phyloP scores from a whole-genome alignment of 37 sponge, comb jelly and placozoan genomes.

The Tethya wilhelma region DNA sequence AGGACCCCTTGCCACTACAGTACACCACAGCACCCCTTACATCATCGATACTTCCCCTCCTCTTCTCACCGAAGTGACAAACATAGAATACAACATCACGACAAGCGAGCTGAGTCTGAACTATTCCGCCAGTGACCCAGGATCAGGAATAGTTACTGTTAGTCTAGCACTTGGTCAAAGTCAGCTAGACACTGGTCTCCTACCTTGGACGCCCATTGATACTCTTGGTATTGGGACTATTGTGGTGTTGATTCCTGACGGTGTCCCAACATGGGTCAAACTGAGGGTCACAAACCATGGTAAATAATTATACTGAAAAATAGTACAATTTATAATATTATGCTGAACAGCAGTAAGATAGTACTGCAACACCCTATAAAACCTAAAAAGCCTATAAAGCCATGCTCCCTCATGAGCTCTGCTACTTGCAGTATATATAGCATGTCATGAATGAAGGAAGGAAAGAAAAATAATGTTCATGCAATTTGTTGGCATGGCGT shows the following conservation, averaged over 20 bases:
- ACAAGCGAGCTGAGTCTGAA: conserved; percentile 39
- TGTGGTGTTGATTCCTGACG: conserved; percentile 64
- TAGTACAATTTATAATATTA: no score
- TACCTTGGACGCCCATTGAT: conserved; percentile 47
- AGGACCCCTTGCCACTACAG: conserved; percentile 78
- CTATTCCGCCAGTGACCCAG: conserved; percentile 67
- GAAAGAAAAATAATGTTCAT: no score
- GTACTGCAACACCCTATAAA: no score
- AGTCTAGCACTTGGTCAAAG: conserved; percentile 65
- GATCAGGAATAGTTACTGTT: conserved; percentile 60
- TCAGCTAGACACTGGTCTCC: conserved; percentile 38
- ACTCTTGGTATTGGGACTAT: conserved; percentile 12
- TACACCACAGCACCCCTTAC: conserved; percentile 82
- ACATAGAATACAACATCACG: conserved; percentile 38
- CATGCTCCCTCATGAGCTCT: no score
- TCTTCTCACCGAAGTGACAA: conserved; percentile 1
- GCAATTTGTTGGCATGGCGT: no score
- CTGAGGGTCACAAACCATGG: conserved; percentile 80
- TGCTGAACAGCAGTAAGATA: no score
- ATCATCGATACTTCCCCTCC: conserved; percentile 81
- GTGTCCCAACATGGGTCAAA: conserved; percentile 64
- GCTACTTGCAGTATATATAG: no score
- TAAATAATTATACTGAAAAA: no score
- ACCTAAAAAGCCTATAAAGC: no score
- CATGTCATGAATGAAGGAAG: no score